These are phyloP conservation scores for Halocynthia roretzi DNA, from an alignment of 23 tunicate genomes.

Conservation along the genomic window DNA sequence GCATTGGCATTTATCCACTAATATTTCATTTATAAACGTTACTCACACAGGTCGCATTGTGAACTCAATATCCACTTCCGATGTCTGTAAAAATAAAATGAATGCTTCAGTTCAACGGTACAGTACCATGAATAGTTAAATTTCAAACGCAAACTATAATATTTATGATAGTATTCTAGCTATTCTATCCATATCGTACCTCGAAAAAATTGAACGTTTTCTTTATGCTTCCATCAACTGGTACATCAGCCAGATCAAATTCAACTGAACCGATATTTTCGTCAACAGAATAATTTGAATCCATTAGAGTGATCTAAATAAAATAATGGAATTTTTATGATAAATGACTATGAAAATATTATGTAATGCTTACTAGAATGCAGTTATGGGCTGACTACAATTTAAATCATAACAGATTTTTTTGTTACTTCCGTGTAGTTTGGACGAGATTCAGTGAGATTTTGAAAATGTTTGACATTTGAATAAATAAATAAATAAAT, in stretches of 20 bases:
- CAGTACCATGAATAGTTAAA: background rate
- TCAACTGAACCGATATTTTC: slow-evolving; percentile 69
- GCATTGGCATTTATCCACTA: too few species aligned
- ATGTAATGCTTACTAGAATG: too few species aligned
- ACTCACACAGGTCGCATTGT: slow-evolving; percentile 32
- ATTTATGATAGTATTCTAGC: background rate
- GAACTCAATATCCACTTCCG: slow-evolving; percentile 86
- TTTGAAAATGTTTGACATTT: too few species aligned
- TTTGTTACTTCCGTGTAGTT: background rate
- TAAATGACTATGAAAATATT: too few species aligned
- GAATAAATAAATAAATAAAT: too few species aligned
- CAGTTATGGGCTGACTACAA: too few species aligned
- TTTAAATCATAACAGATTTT: background rate
- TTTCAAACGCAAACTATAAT: background rate
- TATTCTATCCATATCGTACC: slow-evolving; percentile 14
- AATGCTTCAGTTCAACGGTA: background rate
- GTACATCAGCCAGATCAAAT: slow-evolving; percentile 51
- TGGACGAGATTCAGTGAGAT: too few species aligned
- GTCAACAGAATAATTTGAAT: slow-evolving; percentile 73
- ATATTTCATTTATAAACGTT: background rate
- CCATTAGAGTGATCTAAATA: slow-evolving; percentile 79
- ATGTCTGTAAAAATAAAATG: slow-evolving; percentile 39
- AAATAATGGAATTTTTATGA: background rate
- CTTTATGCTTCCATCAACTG: slow-evolving; percentile 25
- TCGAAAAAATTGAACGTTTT: slow-evolving; percentile 76